Conservation (phyloP, 2,113 vertebrate genomes). For the Pheucticus melanocephalus region DNA sequence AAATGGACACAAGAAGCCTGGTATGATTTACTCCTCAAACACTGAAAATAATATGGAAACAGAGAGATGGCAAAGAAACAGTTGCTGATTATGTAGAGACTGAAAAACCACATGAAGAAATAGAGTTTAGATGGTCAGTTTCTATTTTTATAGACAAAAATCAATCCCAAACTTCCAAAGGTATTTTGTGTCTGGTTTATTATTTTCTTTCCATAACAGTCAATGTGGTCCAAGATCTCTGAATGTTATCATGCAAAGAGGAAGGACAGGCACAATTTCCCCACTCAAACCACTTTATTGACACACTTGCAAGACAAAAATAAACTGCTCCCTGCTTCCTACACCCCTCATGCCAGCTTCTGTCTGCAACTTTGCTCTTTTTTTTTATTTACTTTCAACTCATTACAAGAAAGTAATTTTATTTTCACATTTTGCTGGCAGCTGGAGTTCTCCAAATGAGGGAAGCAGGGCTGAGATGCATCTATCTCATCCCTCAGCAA, state of each 20-base stretch:
- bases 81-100: not conserved
- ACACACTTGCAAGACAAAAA: not conserved
- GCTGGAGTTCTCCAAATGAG: slow-evolving; percentile 20
- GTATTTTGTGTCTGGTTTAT: not conserved
- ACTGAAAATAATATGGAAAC: not conserved
- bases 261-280: slow-evolving; percentile 5
- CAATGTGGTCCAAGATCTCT: not conserved
- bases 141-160: not conserved
- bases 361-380: not conserved
- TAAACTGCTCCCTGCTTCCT: not conserved
- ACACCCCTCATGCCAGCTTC: not conserved
- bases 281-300: not conserved
- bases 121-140: not conserved
- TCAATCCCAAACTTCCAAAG: not conserved
- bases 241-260: not conserved
- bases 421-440: not conserved
- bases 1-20: not conserved
- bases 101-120: not conserved
- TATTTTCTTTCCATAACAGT: not conserved
- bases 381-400: not conserved
- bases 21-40: not conserved
- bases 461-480: not conserved
- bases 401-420: not conserved
- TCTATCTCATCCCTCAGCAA: not conserved
- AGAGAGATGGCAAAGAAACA: not conserved